Percentiles rank a stretch among this genome's conserved stretches.
Conservation (phyloP, 2,888 invertebrate species). For the Hylaea fasciaria region DNA sequence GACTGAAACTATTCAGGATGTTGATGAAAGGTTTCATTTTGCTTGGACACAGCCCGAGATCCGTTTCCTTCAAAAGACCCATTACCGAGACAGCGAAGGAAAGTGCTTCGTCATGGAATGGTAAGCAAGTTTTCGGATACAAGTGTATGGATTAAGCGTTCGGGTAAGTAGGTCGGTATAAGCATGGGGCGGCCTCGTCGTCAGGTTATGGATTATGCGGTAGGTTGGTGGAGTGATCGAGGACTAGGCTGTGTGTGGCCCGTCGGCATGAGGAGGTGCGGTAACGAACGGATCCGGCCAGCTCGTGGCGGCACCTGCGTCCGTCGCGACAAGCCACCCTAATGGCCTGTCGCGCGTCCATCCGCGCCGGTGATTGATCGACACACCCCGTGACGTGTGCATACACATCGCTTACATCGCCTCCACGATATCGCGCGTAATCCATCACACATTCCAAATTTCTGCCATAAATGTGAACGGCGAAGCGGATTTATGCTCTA, state of each 20-base stretch:
- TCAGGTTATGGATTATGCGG: slow-evolving; percentile 56
- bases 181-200: slow-evolving; percentile 27
- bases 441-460: slow-evolving; percentile 73
- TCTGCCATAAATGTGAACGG: slow-evolving; percentile 49
- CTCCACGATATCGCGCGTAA: slow-evolving; percentile 67
- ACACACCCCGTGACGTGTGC: slow-evolving; percentile 73
- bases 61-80: slow-evolving; percentile 4
- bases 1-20: neutral
- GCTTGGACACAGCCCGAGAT: slow-evolving; percentile 11
- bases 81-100: slow-evolving; percentile 11
- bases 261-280: slow-evolving; percentile 44
- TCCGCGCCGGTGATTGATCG: slow-evolving; percentile 80
- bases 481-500: slow-evolving; percentile 45
- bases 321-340: slow-evolving; percentile 65
- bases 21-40: slow-evolving; percentile 2
- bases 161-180: slow-evolving; percentile 38
- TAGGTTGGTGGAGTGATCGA: slow-evolving; percentile 59
- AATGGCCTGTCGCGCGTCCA: slow-evolving; percentile 82
- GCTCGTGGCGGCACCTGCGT: slow-evolving; percentile 67
- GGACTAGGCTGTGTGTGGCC: slow-evolving; percentile 52
- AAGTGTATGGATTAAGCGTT: slow-evolving; percentile 24
- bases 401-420: slow-evolving; percentile 71
- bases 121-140: slow-evolving; percentile 17
- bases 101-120: slow-evolving; percentile 27
- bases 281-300: slow-evolving; percentile 46